A percentile compares a stretch with the other conserved stretches of the same genome.
Conservation (phyloP, 2,113 vertebrate genomes). For the Hippocampus abdominalis region DNA sequence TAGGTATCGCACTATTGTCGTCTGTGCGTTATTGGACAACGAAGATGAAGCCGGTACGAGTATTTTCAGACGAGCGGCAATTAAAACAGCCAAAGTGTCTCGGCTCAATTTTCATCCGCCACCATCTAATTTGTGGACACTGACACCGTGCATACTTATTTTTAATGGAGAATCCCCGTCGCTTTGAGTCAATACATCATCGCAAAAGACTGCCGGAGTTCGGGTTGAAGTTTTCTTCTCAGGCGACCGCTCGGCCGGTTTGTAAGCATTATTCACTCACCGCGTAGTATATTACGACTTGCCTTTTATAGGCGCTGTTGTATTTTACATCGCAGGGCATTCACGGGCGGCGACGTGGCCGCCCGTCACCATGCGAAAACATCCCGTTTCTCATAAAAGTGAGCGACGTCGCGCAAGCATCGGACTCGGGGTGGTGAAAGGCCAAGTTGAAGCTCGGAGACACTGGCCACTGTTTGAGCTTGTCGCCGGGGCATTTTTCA, state of each 20-base stretch:
- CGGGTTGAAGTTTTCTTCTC: background rate
- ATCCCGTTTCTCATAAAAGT: constrained; percentile 31
- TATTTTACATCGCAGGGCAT: background rate
- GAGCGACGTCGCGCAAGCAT: constrained; percentile 27
- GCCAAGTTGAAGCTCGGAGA: constrained; percentile 25
- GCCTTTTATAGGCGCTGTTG: background rate
- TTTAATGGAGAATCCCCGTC: too few relatives aligned
- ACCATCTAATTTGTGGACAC: too few relatives aligned
- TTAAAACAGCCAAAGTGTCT: too few relatives aligned
- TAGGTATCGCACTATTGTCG: too few relatives aligned
- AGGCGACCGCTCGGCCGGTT: background rate
- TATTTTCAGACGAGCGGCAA: too few relatives aligned
- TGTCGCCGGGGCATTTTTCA: constrained; percentile 60
- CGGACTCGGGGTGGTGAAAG: constrained; percentile 15
- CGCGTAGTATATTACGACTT: background rate
- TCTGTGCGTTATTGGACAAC: too few relatives aligned
- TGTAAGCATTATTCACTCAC: background rate
- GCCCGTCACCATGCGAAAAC: constrained; percentile 21
- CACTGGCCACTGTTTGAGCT: constrained; percentile 53
- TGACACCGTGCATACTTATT: too few relatives aligned
- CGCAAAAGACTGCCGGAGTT: too few relatives aligned
- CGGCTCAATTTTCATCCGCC: too few relatives aligned
- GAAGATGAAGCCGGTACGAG: too few relatives aligned
- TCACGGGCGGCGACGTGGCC: background rate
- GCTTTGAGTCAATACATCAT: background rate